Conservation (phyloP, 2,113 vertebrate genomes). For the Oncorhynchus clarkii region DNA sequence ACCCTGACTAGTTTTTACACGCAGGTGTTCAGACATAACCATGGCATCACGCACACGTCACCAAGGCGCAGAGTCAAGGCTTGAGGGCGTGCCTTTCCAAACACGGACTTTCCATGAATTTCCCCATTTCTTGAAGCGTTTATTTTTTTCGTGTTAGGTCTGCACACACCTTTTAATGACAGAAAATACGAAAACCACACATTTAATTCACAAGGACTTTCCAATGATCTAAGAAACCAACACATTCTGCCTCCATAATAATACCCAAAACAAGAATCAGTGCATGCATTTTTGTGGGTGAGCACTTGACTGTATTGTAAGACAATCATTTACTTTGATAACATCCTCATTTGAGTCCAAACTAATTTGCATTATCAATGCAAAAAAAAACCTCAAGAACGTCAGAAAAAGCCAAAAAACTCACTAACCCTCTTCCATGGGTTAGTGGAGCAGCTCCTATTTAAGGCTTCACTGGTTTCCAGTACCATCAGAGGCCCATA, state of each 20-base stretch:
- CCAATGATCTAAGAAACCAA: background rate
- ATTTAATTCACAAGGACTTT: too few species aligned
- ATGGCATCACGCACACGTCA: background rate
- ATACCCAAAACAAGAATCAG: background rate
- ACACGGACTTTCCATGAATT: conserved; percentile 5
- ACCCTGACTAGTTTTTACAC: too few species aligned
- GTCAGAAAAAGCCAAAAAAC: background rate
- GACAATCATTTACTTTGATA: background rate
- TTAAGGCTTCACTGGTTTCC: conserved; percentile 72
- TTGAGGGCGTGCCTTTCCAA: conserved; percentile 4
- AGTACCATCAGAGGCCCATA: conserved; percentile 68
- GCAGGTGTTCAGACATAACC: conserved; percentile 23
- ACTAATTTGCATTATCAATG: background rate
- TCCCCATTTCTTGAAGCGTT: too few species aligned
- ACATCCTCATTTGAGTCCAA: background rate
- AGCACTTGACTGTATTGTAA: background rate
- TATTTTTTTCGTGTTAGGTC: too few species aligned
- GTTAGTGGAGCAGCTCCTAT: conserved; percentile 61
- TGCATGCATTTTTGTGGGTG: background rate
- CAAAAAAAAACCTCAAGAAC: background rate
- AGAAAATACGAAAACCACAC: background rate
- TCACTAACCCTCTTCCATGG: background rate
- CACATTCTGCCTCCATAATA: background rate
- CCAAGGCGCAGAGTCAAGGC: background rate
- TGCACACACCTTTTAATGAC: too few species aligned